Percentiles rank a stretch among this genome's conserved stretches.
Conservation (phyloP, 2,888 invertebrate species). For the Exephanes ischioxanthus region DNA sequence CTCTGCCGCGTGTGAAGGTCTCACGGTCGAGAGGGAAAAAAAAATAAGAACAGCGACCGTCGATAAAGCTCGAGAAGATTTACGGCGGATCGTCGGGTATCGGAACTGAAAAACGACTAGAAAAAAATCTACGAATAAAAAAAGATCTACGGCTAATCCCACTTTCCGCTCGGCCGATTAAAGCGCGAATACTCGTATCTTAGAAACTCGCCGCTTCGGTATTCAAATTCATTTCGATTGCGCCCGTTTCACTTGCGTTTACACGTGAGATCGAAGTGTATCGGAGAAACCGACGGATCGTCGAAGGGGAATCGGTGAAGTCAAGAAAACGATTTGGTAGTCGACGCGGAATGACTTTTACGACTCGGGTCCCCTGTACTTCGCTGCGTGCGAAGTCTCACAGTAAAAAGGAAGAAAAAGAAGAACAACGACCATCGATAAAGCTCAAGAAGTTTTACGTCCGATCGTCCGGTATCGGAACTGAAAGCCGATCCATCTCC, state of each 20-base stretch:
- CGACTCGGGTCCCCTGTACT: slow-evolving; percentile 60
- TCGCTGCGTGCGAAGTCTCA: slow-evolving; percentile 52
- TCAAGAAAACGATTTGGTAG: slow-evolving; percentile 66
- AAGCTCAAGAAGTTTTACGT: neutral
- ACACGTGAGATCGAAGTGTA: slow-evolving; percentile 8
- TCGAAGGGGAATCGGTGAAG: slow-evolving; percentile 33
- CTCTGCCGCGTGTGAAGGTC: slow-evolving; percentile 58
- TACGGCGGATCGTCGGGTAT: neutral
- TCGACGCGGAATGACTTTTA: slow-evolving; percentile 66
- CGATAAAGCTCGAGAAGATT: neutral
- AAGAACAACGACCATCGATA: neutral
- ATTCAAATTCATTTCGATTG: neutral
- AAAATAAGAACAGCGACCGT: neutral
- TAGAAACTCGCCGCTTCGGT: neutral
- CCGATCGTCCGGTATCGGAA: neutral
- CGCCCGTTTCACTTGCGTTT: neutral
- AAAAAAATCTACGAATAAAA: neutral
- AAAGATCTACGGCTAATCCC: too few relatives aligned
- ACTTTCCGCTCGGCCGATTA: too few relatives aligned
- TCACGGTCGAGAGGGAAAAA: neutral
- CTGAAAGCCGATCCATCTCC: neutral
- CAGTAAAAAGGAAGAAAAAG: neutral
- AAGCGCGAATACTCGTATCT: neutral
- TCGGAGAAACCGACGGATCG: slow-evolving; percentile 22
- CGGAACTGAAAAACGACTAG: neutral